These are phyloP conservation scores for Acrobasis suavella DNA, from an alignment of 2,888 invertebrate genomes.

Conservation along the genomic window DNA sequence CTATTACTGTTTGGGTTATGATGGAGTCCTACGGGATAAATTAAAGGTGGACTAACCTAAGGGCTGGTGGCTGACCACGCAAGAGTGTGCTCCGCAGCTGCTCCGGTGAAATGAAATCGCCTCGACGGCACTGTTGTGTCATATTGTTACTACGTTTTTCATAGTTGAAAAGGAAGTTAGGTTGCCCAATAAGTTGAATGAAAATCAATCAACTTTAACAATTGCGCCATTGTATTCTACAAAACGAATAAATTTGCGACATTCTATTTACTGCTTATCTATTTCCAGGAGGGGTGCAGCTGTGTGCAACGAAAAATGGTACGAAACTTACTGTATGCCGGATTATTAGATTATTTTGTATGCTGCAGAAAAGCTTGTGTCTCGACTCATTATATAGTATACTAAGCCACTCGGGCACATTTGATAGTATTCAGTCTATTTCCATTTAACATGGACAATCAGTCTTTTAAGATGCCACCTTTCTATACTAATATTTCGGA, in stretches of 20 bases:
- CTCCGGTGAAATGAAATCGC: too few relatives aligned
- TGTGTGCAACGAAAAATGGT: conserved; percentile 76
- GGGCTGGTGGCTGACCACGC: too few relatives aligned
- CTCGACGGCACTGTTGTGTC: too few relatives aligned
- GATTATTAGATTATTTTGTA: conserved; percentile 69
- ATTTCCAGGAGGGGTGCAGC: conserved; percentile 60
- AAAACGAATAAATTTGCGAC: not conserved
- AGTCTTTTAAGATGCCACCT: conserved; percentile 23
- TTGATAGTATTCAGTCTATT: conserved; percentile 35
- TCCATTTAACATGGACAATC: conserved; percentile 7
- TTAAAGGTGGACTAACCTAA: too few relatives aligned
- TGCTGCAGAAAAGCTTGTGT: conserved; percentile 64
- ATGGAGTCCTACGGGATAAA: too few relatives aligned
- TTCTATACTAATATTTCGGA: conserved; percentile 29
- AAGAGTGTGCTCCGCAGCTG: too few relatives aligned
- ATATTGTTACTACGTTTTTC: too few relatives aligned
- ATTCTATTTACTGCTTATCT: not conserved
- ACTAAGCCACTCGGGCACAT: conserved; percentile 47
- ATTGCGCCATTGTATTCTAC: not conserved
- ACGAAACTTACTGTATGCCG: conserved; percentile 71
- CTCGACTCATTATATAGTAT: conserved; percentile 48
- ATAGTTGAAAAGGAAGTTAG: not conserved
- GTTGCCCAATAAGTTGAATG: not conserved
- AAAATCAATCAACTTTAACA: not conserved
- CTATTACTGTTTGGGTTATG: too few relatives aligned